Evolutionary conservation across 1,140 invertebrate genomes (phyloP).

Genomic region (Drosophila ogumai): DNA sequence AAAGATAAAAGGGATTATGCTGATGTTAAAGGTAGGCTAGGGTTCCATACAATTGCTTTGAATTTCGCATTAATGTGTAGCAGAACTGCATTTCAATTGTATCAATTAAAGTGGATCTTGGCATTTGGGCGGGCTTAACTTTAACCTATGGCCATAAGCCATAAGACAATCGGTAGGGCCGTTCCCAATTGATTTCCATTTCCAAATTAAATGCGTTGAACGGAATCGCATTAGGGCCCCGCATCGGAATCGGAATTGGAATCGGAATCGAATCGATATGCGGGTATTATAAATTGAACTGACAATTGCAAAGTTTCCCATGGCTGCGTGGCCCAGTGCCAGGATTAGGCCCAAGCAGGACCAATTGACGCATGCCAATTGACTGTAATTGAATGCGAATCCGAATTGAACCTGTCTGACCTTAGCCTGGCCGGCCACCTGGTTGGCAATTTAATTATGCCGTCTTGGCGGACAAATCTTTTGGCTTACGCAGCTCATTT

Average conservation of each 20-base stretch:
- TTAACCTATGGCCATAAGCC: constrained; percentile 6
- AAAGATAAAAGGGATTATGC: constrained; percentile 1
- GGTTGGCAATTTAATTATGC: constrained; percentile 66
- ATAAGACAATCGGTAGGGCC: constrained; percentile 11
- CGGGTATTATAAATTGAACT: constrained; percentile 25
- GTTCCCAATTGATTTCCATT: constrained; percentile 30
- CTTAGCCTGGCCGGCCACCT: neutral
- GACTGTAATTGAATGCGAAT: constrained; percentile 40
- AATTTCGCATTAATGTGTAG: neutral
- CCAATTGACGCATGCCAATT: constrained; percentile 45
- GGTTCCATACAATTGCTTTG: neutral
- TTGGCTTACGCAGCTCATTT: constrained; percentile 64
- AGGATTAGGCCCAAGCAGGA: constrained; percentile 1
- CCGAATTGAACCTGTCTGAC: constrained; percentile 6
- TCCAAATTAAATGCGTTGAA: constrained; percentile 17
- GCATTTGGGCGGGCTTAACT: constrained; percentile 12
- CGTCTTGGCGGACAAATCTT: constrained; percentile 57
- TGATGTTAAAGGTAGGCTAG: neutral
- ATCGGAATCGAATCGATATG: constrained; percentile 29
- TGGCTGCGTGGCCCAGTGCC: no score
- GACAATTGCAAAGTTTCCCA: constrained; percentile 26
- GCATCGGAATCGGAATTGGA: neutral
- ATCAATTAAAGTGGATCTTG: constrained; percentile 24
- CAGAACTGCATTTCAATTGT: constrained; percentile 1
- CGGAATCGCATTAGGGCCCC: constrained; percentile 19